Conservation (phyloP, 1,140 invertebrate species). For the Anoplolepis gracilipes region DNA sequence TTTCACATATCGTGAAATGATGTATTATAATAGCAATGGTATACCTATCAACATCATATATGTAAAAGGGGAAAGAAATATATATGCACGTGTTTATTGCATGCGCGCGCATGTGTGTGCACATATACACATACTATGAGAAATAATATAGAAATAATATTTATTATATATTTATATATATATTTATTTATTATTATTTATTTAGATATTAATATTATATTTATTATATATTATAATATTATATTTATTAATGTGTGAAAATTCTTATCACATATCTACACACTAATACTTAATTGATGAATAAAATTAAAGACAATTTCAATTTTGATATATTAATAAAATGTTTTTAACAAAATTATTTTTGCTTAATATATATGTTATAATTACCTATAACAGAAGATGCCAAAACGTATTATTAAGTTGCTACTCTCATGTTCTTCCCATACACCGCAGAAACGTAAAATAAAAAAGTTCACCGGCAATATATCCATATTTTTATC, state of each 20-base stretch:
- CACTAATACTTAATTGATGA: background rate
- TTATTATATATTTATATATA: too few species aligned
- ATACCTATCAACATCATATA: conserved; percentile 8
- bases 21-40: conserved; percentile 19
- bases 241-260: background rate
- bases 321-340: background rate
- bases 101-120: too few species aligned
- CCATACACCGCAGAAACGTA: conserved; percentile 47
- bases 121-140: too few species aligned
- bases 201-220: too few species aligned
- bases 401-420: background rate
- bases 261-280: background rate
- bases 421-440: background rate
- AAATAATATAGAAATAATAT: too few species aligned
- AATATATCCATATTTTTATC: conserved; percentile 54
- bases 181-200: too few species aligned
- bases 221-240: background rate
- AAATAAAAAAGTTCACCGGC: conserved; percentile 43
- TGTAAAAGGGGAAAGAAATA: background rate
- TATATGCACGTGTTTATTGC: too few species aligned
- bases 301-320: background rate
- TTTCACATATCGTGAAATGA: conserved; percentile 30
- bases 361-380: background rate
- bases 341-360: background rate
- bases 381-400: conserved; percentile 16